Evolutionary conservation across 2,888 invertebrate genomes (phyloP).

Genomic region (Beris morrisii): DNA sequence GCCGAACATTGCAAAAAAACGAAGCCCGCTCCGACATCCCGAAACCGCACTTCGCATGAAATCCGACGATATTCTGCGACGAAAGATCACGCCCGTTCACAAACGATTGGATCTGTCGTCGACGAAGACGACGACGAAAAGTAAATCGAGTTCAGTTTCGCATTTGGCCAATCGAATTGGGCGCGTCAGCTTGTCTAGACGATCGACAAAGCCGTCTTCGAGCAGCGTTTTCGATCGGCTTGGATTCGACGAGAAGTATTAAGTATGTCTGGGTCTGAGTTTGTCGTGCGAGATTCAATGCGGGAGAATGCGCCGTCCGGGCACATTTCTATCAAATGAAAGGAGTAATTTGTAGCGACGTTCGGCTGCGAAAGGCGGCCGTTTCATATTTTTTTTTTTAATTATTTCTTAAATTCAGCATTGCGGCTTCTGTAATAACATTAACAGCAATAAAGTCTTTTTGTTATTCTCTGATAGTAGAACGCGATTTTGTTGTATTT

Average conservation of each 20-base stretch:
- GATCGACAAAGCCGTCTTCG: conserved; percentile 23
- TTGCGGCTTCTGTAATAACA: too few species aligned
- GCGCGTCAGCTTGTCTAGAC: conserved; percentile 41
- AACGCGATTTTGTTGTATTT: too few species aligned
- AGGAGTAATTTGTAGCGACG: too few species aligned
- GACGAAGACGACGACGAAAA: conserved; percentile 23
- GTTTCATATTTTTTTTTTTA: too few species aligned
- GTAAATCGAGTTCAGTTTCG: conserved; percentile 22
- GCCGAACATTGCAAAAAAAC: conserved; percentile 44
- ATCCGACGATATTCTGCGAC: conserved; percentile 50
- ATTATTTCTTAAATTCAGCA: too few species aligned
- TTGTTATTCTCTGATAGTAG: too few species aligned
- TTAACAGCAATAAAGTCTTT: too few species aligned
- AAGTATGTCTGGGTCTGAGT: background rate
- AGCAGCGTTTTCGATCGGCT: conserved; percentile 31
- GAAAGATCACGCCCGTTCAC: conserved; percentile 48
- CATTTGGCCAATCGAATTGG: conserved; percentile 45
- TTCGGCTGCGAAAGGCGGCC: too few species aligned
- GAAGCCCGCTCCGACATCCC: conserved; percentile 44
- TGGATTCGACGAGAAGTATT: conserved; percentile 5
- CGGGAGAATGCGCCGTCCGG: too few species aligned
- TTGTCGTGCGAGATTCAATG: background rate
- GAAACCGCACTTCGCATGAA: conserved; percentile 47
- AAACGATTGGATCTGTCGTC: conserved; percentile 45
- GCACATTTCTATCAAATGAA: too few species aligned